Evolutionary conservation across 2,797 vertebrate genomes (phyloP).

Genomic region (Tinamus major): DNA sequence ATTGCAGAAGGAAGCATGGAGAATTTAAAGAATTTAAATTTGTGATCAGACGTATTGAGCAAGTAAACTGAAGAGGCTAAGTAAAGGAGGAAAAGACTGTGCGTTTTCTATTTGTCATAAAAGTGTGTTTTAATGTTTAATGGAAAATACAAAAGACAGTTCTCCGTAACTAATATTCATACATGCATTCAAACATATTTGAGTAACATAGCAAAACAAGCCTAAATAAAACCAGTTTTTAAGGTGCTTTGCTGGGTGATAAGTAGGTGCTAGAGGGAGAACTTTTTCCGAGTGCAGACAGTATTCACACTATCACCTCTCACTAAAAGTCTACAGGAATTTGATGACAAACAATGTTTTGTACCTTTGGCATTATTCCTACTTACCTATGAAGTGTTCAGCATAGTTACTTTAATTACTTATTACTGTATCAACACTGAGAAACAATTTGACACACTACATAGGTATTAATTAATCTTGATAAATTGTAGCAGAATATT

Average conservation of each 20-base stretch:
- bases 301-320: background rate
- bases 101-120: background rate
- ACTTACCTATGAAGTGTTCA: background rate
- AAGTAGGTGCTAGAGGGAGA: background rate
- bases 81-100: background rate
- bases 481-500: background rate
- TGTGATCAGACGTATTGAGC: background rate
- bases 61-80: background rate
- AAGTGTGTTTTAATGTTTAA: background rate
- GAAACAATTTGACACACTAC: background rate
- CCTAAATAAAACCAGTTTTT: background rate
- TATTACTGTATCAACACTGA: background rate
- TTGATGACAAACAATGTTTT: background rate
- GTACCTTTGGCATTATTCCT: background rate
- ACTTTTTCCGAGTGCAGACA: background rate
- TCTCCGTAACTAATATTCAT: background rate
- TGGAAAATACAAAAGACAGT: background rate
- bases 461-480: background rate
- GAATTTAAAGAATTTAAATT: background rate
- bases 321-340: background rate
- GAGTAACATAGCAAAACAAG: background rate
- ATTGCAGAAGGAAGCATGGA: background rate
- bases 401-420: background rate
- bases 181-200: background rate
- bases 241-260: background rate